These are phyloP conservation scores for Caerostris darwini DNA, from an alignment of 1,140 invertebrate species.

Conservation along the genomic window DNA sequence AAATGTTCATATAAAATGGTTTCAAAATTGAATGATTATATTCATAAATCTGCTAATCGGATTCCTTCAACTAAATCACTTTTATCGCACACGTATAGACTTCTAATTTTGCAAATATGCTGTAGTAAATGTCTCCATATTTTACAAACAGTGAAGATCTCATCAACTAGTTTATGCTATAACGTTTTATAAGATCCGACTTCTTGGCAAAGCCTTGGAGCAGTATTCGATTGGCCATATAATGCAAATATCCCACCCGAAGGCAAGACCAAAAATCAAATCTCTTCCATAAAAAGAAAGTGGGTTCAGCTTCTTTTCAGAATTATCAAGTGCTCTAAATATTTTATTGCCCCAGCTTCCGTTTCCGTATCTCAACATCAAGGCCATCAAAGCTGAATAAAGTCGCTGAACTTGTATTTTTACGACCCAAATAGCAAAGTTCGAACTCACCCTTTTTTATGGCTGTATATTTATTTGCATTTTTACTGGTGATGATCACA, in stretches of 20 bases:
- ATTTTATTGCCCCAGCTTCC: conserved; percentile 66
- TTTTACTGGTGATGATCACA: conserved; percentile 55
- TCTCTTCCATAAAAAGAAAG: conserved; percentile 61
- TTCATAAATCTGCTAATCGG: no score
- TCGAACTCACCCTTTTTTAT: conserved; percentile 71
- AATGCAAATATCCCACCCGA: conserved; percentile 22
- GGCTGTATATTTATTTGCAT: conserved; percentile 68
- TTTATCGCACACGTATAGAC: no score
- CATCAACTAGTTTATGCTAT: no score
- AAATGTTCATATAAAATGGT: no score
- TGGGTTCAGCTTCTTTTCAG: conserved; percentile 68
- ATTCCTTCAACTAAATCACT: no score
- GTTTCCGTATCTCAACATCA: conserved; percentile 56
- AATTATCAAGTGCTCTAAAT: conserved; percentile 75
- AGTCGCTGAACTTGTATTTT: conserved; percentile 70
- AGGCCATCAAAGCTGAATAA: conserved; percentile 61
- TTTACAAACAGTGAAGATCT: no score
- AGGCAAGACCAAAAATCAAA: conserved; percentile 42
- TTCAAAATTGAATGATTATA: no score
- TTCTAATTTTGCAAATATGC: no score
- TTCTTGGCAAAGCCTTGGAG: background rate
- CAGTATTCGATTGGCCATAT: conserved; percentile 3
- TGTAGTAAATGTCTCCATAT: no score
- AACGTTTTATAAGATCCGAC: no score
- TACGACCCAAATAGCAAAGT: conserved; percentile 72